Percentiles rank a stretch among this genome's conserved stretches.
Conservation (phyloP, 2,113 vertebrate species). For the Tragelaphus scriptus region DNA sequence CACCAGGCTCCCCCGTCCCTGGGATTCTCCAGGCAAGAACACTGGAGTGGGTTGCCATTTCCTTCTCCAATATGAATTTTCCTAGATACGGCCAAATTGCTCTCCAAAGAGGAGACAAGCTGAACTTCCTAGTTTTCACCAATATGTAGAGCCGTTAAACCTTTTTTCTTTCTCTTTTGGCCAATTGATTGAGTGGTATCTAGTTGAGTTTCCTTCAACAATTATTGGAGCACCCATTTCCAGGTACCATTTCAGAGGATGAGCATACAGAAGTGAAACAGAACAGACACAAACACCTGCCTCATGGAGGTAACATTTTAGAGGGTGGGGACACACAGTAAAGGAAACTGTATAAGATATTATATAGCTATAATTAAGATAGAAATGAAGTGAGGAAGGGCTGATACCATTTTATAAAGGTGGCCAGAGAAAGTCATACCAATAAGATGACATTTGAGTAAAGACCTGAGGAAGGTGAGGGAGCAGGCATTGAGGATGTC, state of each 20-base stretch:
- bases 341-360: background rate
- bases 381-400: background rate
- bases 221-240: background rate
- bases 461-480: background rate
- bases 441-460: background rate
- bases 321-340: background rate
- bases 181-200: background rate
- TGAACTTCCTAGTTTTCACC: background rate
- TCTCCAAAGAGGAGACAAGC: background rate
- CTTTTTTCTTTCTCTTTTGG: background rate
- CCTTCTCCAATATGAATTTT: background rate
- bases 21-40: too few relatives aligned
- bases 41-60: too few relatives aligned
- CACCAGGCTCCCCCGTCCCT: too few relatives aligned
- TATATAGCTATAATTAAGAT: background rate
- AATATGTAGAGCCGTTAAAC: background rate
- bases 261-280: background rate
- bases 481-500: background rate
- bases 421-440: background rate
- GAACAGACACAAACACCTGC: background rate
- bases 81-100: background rate
- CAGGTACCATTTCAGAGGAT: background rate
- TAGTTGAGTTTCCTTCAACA: background rate
- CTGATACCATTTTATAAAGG: background rate
- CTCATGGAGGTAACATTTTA: background rate